These are phyloP conservation scores for Amphimallon solstitiale DNA, from an alignment of 2,888 invertebrate genomes.

Conservation along the genomic window DNA sequence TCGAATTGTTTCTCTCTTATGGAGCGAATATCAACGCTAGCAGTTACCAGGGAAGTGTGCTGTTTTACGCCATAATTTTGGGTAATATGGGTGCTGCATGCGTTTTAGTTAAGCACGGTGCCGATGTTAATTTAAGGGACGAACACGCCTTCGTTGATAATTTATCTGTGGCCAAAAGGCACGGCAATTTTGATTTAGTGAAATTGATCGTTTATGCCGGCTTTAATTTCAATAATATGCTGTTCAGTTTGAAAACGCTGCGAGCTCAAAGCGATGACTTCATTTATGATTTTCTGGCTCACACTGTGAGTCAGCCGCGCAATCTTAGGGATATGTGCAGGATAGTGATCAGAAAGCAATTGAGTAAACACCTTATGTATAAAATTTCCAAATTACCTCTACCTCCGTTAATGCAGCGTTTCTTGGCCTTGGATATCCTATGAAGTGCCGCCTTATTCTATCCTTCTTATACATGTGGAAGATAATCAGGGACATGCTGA, in stretches of 20 bases:
- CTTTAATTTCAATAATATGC: constrained; percentile 57
- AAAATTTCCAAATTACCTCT: constrained; percentile 66
- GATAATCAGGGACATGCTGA: not conserved
- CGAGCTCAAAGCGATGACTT: constrained; percentile 54
- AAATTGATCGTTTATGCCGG: constrained; percentile 63
- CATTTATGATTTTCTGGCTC: constrained; percentile 56
- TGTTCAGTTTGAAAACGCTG: constrained; percentile 58
- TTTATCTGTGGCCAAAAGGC: constrained; percentile 66
- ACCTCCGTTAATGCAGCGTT: constrained; percentile 68
- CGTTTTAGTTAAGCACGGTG: constrained; percentile 70
- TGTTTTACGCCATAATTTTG: constrained; percentile 62
- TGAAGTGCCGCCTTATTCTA: constrained; percentile 48
- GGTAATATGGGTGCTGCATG: constrained; percentile 66
- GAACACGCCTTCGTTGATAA: constrained; percentile 69
- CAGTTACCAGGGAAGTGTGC: constrained; percentile 60
- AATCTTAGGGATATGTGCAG: constrained; percentile 69
- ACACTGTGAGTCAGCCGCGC: constrained; percentile 63
- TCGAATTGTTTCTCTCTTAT: constrained; percentile 60
- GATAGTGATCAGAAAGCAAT: constrained; percentile 65
- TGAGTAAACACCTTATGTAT: constrained; percentile 58
- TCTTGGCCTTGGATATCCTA: constrained; percentile 67
- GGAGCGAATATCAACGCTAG: constrained; percentile 58
- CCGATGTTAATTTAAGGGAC: constrained; percentile 71
- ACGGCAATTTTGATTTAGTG: constrained; percentile 58
- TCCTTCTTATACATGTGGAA: not conserved